phyloP scores from a whole-genome alignment of 2,113 vertebrate species.

The Calonectris borealis region DNA sequence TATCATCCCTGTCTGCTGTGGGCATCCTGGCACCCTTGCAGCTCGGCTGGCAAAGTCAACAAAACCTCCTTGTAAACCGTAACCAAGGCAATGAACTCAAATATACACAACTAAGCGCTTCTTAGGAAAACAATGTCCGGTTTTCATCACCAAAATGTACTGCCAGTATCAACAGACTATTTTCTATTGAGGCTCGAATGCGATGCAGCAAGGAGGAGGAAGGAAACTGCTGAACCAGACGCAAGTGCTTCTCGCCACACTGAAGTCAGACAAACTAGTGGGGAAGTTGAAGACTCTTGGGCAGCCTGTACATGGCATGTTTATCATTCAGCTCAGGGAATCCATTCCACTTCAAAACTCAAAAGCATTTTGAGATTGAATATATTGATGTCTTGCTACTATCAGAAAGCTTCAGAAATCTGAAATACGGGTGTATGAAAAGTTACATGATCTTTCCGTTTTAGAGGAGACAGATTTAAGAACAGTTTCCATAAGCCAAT shows the following conservation, averaged over 20 bases:
- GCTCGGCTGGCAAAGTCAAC: background rate
- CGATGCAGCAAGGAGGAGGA: background rate
- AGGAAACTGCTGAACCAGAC: background rate
- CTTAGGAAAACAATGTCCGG: background rate
- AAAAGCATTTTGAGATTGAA: background rate
- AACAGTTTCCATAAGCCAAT: background rate
- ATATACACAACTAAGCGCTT: background rate
- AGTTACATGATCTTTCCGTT: rapidly evolving
- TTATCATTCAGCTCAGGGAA: background rate
- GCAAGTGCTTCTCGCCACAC: background rate
- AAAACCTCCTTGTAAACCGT: background rate
- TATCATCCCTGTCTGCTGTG: background rate
- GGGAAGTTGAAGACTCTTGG: background rate
- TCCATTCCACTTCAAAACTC: background rate
- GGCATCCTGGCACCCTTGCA: background rate
- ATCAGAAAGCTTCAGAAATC: background rate
- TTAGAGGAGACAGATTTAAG: background rate
- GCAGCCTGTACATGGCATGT: rapidly evolving
- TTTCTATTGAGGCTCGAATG: background rate
- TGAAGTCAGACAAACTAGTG: background rate
- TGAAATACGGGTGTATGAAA: background rate
- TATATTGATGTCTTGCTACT: background rate
- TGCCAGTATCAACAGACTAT: background rate
- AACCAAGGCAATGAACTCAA: background rate
- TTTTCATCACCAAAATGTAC: background rate